A percentile compares a stretch with the other conserved stretches of the same genome.
Evolutionary conservation across 2,797 vertebrate species (phyloP).

Genomic region (Coranthus polyacanthus): DNA sequence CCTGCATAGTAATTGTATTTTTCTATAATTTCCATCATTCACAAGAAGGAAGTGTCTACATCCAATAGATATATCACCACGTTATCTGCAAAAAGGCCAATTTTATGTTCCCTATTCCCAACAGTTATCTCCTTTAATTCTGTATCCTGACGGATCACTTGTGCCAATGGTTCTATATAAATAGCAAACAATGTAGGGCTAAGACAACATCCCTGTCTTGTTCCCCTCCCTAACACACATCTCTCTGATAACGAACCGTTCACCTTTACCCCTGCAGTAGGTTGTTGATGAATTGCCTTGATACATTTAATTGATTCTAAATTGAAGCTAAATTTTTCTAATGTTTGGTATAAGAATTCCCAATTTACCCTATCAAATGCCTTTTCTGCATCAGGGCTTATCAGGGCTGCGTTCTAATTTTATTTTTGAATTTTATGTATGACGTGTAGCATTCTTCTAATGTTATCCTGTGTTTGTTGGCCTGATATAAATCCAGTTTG

Average conservation of each 20-base stretch:
- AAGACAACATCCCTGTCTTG: background rate
- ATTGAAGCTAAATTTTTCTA: background rate
- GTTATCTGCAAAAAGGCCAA: too few species aligned
- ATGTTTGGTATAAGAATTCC: background rate
- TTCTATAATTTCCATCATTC: too few species aligned
- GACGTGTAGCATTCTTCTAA: background rate
- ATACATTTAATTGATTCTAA: background rate
- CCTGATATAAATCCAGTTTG: background rate
- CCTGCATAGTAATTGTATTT: too few species aligned
- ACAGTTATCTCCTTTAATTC: background rate
- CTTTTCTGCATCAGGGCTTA: slow-evolving; percentile 1
- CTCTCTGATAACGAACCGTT: background rate
- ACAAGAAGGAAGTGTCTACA: too few species aligned
- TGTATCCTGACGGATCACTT: background rate
- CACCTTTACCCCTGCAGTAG: background rate
- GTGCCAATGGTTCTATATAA: background rate
- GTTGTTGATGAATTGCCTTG: background rate
- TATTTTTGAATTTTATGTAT: background rate
- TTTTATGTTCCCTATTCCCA: too few species aligned
- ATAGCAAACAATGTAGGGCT: too few species aligned
- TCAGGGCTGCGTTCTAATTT: background rate
- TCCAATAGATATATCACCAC: too few species aligned
- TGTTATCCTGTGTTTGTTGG: background rate
- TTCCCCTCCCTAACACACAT: background rate
- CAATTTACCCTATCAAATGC: background rate